Percentiles rank a stretch among this genome's conserved stretches.
phyloP scores from a whole-genome alignment of 64 coral and sea anemone species.

The Stichodactyla helianthus region DNA sequence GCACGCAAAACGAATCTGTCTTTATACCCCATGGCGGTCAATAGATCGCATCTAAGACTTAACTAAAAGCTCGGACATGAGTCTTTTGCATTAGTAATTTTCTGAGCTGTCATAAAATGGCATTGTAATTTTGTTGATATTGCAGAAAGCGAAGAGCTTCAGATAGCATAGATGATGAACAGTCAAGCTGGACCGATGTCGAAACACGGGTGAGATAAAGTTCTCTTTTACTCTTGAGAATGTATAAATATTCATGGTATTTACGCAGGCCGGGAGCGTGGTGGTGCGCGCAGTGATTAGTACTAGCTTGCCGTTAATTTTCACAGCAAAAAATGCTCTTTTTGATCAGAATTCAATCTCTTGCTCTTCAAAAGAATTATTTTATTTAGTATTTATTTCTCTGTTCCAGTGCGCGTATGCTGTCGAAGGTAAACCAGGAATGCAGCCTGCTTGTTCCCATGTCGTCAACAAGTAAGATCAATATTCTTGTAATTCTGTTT shows the following conservation, averaged over 20 bases:
- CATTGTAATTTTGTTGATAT: not conserved
- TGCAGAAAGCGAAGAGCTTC: slow-evolving; percentile 48
- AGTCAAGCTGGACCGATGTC: slow-evolving; percentile 53
- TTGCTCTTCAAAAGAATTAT: no score
- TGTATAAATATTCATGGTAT: no score
- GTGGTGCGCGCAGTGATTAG: no score
- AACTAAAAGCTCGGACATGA: no score
- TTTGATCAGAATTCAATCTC: no score
- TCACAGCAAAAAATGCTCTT: no score
- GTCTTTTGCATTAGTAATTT: not conserved
- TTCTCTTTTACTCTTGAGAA: no score
- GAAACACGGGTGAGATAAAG: slow-evolving; percentile 75
- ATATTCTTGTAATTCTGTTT: not conserved
- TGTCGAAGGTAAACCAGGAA: slow-evolving; percentile 44
- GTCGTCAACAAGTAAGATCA: slow-evolving; percentile 37
- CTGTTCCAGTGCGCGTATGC: slow-evolving; percentile 41
- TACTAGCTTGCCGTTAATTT: no score
- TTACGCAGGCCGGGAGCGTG: no score
- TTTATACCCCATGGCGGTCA: no score
- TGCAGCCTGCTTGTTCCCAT: slow-evolving; percentile 26
- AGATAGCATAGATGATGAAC: slow-evolving; percentile 39
- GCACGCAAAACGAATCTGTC: no score
- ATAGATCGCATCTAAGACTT: no score
- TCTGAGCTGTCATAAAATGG: not conserved
- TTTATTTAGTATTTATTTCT: not conserved